phyloP scores from a whole-genome alignment of 2,113 vertebrate species.

The Vireo altiloquus region DNA sequence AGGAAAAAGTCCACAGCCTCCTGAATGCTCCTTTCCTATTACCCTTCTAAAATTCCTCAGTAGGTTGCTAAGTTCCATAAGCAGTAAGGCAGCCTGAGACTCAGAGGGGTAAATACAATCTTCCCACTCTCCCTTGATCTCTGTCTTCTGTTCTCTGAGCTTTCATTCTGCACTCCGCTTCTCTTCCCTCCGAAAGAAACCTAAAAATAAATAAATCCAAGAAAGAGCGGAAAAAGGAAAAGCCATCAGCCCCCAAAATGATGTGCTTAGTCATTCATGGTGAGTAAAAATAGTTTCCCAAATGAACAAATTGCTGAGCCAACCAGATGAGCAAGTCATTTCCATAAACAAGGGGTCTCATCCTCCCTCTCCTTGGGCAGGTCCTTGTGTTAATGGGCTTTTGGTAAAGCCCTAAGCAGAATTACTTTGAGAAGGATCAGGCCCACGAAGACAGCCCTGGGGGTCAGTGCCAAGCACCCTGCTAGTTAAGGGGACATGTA shows the following conservation, averaged over 20 bases:
- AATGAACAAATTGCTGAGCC: slow-evolving; percentile 23
- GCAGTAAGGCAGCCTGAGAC: neutral
- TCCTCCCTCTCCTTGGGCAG: neutral
- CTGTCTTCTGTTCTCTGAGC: neutral
- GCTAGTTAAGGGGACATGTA: neutral
- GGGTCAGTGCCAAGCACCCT: neutral
- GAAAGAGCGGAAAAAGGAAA: slow-evolving; percentile 14
- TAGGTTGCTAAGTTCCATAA: neutral
- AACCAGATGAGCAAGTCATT: neutral
- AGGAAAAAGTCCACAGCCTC: neutral
- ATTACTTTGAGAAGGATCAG: neutral
- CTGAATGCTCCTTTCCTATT: neutral
- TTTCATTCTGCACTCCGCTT: neutral
- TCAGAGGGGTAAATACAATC: neutral
- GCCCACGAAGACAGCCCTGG: neutral
- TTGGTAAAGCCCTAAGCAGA: neutral
- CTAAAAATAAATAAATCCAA: slow-evolving; percentile 53
- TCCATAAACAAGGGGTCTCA: neutral
- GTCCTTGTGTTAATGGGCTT: neutral
- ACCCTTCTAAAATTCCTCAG: neutral
- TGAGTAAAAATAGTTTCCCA: slow-evolving; percentile 50
- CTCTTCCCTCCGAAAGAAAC: slow-evolving; percentile 3
- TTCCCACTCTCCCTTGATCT: neutral
- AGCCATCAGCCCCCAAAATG: slow-evolving; percentile 33
- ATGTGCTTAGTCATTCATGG: slow-evolving; percentile 3